These are phyloP conservation scores for Varecia variegata DNA, from an alignment of 2,797 vertebrate species.

Conservation along the genomic window DNA sequence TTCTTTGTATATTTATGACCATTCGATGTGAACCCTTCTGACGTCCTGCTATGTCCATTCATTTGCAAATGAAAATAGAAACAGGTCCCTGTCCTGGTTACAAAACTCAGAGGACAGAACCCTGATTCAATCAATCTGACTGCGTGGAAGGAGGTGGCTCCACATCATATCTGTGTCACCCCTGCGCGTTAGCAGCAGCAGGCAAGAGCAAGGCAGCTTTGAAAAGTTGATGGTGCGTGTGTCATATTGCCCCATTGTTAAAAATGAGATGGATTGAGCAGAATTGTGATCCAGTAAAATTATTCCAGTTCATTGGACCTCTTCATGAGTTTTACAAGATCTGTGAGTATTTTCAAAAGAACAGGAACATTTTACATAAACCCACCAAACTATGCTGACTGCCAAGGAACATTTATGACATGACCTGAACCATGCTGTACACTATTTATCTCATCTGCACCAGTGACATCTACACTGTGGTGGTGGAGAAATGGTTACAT, in stretches of 20 bases:
- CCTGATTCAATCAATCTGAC: neutral
- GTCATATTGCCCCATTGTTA: neutral
- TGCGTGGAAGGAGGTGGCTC: neutral
- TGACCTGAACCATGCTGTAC: neutral
- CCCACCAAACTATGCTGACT: neutral
- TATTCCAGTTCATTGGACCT: neutral
- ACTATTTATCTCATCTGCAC: neutral
- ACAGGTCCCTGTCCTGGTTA: neutral
- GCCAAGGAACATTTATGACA: neutral
- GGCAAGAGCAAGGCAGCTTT: neutral
- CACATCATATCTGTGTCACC: neutral
- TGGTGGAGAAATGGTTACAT: neutral
- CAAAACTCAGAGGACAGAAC: neutral
- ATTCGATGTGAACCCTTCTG: neutral
- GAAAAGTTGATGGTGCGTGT: neutral
- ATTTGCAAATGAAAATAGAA: constrained; percentile 37
- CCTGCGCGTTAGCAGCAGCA: neutral
- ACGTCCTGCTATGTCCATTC: neutral
- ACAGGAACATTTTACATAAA: constrained; percentile 2
- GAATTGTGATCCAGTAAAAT: neutral
- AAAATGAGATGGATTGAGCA: neutral
- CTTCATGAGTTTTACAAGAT: neutral
- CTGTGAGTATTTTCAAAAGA: constrained; percentile 2
- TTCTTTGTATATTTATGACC: neutral
- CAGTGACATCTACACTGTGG: neutral